Evolutionary conservation across 2,888 invertebrate species (phyloP).

Genomic region (Nasonovia ribisnigri): DNA sequence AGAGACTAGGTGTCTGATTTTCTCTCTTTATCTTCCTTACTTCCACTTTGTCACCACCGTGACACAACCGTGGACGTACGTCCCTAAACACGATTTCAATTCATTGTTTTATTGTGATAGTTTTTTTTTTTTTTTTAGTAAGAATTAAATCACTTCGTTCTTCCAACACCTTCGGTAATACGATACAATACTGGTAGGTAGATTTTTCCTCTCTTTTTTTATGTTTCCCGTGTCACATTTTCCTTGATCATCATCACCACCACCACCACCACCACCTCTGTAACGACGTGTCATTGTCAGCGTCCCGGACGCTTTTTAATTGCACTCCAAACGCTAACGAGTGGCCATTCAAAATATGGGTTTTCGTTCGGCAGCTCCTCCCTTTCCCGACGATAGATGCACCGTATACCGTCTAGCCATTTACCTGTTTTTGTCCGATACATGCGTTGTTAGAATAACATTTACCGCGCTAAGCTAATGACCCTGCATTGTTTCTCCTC

Average conservation of each 20-base stretch:
- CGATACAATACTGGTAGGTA: background rate
- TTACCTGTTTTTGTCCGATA: constrained; percentile 49
- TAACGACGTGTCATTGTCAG: constrained; percentile 62
- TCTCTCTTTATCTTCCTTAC: background rate
- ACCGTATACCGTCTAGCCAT: background rate
- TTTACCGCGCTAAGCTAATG: constrained; percentile 32
- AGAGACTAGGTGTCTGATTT: background rate
- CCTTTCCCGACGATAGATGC: background rate
- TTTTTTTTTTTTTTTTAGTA: background rate
- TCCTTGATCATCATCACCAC: background rate
- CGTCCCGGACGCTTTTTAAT: constrained; percentile 55
- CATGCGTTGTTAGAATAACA: constrained; percentile 36
- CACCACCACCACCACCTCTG: background rate
- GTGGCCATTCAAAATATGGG: constrained; percentile 56
- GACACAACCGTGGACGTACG: too few species aligned
- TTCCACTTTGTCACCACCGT: background rate
- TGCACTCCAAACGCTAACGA: constrained; percentile 57
- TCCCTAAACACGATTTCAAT: background rate
- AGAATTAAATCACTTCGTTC: background rate
- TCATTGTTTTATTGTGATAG: background rate
- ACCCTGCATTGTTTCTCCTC: constrained; percentile 42
- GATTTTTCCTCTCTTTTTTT: background rate
- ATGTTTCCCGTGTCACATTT: background rate
- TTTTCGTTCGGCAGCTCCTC: background rate
- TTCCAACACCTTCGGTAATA: background rate